Percentiles rank a stretch among this genome's conserved stretches.
phyloP scores from a whole-genome alignment of 2,888 invertebrate genomes.

The Mactromeris polynyma region DNA sequence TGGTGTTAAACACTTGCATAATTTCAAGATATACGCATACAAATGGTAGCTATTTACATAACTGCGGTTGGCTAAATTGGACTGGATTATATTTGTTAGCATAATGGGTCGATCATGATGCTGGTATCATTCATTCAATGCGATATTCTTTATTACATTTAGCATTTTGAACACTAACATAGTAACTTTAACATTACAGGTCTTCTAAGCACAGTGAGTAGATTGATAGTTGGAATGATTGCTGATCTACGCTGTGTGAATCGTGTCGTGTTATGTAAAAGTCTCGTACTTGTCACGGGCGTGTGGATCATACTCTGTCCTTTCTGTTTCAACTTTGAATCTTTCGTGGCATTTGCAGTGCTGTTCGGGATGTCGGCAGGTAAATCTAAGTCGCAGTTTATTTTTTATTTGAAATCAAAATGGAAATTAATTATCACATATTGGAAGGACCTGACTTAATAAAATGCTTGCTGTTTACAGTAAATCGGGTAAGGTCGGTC shows the following conservation, averaged over 20 bases:
- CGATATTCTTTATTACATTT: neutral
- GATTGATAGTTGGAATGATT: constrained; percentile 39
- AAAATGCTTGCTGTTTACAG: no score
- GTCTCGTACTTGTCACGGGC: constrained; percentile 32
- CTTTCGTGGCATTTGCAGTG: constrained; percentile 50
- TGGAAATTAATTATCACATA: no score
- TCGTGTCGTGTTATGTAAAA: constrained; percentile 41
- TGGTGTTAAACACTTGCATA: no score
- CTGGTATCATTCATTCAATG: neutral
- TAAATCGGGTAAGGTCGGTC: no score
- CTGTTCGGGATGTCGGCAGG: constrained; percentile 53
- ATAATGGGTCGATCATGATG: no score
- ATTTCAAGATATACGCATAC: no score
- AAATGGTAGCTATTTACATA: no score
- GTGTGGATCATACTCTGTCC: constrained; percentile 35
- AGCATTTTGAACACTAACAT: neutral
- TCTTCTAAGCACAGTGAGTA: constrained; percentile 35
- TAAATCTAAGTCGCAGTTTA: no score
- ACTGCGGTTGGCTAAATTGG: no score
- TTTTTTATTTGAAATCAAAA: no score
- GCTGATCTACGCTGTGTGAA: constrained; percentile 45
- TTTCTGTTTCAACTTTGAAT: constrained; percentile 41
- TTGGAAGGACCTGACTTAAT: no score
- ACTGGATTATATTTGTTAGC: no score
- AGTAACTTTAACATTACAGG: neutral